A percentile compares a stretch with the other conserved stretches of the same genome.
Conservation (phyloP, 2,113 vertebrate genomes). For the Cettia cetti region DNA sequence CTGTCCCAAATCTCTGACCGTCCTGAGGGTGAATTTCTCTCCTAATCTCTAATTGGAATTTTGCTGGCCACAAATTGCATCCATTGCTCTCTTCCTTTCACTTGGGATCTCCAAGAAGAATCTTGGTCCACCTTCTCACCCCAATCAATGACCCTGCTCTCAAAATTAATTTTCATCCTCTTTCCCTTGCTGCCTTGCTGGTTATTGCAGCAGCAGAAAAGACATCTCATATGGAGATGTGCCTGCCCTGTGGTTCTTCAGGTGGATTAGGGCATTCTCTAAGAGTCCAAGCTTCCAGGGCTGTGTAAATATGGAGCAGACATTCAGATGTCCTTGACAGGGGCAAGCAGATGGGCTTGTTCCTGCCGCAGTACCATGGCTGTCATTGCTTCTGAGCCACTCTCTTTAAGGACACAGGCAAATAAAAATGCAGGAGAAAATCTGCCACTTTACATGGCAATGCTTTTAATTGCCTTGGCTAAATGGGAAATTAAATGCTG, state of each 20-base stretch:
- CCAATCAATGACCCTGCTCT: neutral
- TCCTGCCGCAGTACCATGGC: neutral
- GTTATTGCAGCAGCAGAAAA: neutral
- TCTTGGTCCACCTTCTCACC: neutral
- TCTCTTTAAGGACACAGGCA: neutral
- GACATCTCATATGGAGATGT: accelerated
- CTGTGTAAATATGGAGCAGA: neutral
- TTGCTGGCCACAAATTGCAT: neutral
- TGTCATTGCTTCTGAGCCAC: neutral
- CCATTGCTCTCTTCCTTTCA: neutral
- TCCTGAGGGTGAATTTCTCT: neutral
- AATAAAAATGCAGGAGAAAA: constrained; percentile 51
- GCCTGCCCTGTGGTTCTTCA: neutral
- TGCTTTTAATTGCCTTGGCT: constrained; percentile 56
- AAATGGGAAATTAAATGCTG: constrained; percentile 30
- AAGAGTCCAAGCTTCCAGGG: neutral
- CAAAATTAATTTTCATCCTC: neutral
- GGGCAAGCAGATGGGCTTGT: neutral
- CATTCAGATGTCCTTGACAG: neutral
- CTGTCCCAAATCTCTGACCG: neutral
- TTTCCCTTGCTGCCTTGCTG: neutral
- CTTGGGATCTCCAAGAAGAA: neutral
- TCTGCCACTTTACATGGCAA: neutral
- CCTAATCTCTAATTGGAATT: neutral
- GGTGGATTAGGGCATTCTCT: neutral